Base-by-base conservation (phyloP, 92 coral and sea anemone species). In the Zoanthus sansibaricus region DNA sequence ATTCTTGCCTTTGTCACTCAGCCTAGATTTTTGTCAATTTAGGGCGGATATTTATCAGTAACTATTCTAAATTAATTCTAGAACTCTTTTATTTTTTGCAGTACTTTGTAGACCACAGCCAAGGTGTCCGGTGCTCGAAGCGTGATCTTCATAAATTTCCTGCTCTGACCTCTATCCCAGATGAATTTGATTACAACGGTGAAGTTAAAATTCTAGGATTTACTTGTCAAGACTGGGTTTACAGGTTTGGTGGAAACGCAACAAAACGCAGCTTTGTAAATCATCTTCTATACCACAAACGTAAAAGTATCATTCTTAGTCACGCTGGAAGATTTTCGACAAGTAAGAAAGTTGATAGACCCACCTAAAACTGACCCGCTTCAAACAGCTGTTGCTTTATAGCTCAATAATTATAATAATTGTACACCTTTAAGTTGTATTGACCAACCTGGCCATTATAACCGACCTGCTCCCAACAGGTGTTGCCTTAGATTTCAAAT, bases 221-320 rank as follows among this genome's bases (percentile, higher is more conserved):
- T n/a, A 79, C 59, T 66, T 90, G 92, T 67, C 87, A 90, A 21
- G 92, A 90, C 49, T 90, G 92, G 92, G 52, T 90, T 52, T 80
- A 86, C 20, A 46, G 21, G 18, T 46, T 66, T 21, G 75, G 66
- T 18, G 62, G 66, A 17, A 80, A 66, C 85, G 47, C 85, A 12
- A 31, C n/a, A 48, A 68, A 62, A 20, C 59, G 85, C 47, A 61
- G 45, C 61, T 78, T 59, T 58, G 55, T n/a, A 12, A 55, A 17
- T n/a, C 74, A 46, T 66, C 46, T 7, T 9, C 2, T 11, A 13
- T 3, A 45, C 61, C 11, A 15, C 37, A 30, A 48, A 70, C n/a
- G 44, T 12, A 66, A 67, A 11, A 72, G 45, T 5, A 44, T 21
- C 59, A 18, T 61, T 16, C 56, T 64, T 18, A 80, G 73, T 25